phyloP scores from a whole-genome alignment of 2,888 invertebrate genomes.

The Pachymerium ferrugineum region DNA sequence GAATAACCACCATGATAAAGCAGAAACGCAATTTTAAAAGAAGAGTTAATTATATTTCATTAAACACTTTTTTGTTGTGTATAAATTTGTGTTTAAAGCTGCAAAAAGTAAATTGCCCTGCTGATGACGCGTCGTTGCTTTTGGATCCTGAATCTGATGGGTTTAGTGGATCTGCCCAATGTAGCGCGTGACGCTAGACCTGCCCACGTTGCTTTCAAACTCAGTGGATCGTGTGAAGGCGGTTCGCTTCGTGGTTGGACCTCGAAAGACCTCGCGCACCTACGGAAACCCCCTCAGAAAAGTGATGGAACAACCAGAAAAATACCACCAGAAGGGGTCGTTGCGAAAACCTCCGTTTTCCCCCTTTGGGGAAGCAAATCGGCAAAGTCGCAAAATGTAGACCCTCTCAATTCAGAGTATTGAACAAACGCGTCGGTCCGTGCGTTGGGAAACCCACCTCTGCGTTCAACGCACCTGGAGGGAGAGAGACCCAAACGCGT shows the following conservation, averaged over 20 bases:
- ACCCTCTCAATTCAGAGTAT: conserved; percentile 6
- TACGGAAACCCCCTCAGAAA: not conserved
- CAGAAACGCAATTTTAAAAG: not conserved
- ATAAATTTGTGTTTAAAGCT: not conserved
- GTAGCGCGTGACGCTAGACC: conserved; percentile 25
- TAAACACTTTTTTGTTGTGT: no score
- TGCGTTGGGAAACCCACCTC: conserved; percentile 10
- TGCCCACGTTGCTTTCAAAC: conserved; percentile 15
- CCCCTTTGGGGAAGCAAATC: conserved; percentile 10
- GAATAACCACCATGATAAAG: not conserved
- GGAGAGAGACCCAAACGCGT: not conserved
- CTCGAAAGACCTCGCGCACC: not conserved
- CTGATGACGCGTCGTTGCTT: not conserved
- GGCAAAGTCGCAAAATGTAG: no score
- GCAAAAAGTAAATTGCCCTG: not conserved
- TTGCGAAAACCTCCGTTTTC: not conserved
- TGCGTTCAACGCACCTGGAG: conserved; percentile 27
- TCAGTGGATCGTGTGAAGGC: conserved; percentile 11
- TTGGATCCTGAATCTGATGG: conserved; percentile 25
- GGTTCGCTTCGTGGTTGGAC: conserved; percentile 19
- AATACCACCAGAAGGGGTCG: not conserved
- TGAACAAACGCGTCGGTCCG: conserved; percentile 20
- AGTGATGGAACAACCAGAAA: not conserved
- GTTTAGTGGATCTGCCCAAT: conserved; percentile 23
- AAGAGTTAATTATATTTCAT: not conserved